Conservation (phyloP, 1,140 invertebrate species). For the Thaumatotibia leucotreta region DNA sequence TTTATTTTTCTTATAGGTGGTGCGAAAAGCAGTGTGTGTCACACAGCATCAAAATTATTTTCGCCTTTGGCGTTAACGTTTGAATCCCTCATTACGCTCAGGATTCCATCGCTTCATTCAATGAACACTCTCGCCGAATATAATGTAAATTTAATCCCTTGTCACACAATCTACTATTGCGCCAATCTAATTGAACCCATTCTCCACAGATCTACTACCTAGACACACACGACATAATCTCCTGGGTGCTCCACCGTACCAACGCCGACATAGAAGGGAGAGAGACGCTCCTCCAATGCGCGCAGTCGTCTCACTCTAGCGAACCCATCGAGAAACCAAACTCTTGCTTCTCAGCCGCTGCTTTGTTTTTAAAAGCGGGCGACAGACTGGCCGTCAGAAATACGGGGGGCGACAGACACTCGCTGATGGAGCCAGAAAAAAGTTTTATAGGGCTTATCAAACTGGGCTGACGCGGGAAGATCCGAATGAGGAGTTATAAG, state of each 20-base stretch:
- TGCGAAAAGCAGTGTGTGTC: no score
- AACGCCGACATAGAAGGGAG: conserved; percentile 45
- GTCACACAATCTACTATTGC: no score
- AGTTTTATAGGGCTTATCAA: conserved; percentile 89
- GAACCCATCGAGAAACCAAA: conserved; percentile 74
- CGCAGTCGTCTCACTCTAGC: conserved; percentile 50
- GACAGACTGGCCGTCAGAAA: conserved; percentile 83
- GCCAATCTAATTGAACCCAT: neutral
- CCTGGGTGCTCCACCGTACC: conserved; percentile 63
- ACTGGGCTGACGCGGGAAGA: conserved; percentile 78
- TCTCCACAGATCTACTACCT: conserved; percentile 59
- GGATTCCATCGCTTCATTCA: no score
- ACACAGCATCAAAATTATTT: no score
- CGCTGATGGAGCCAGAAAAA: conserved; percentile 83
- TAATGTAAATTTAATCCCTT: no score
- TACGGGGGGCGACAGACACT: conserved; percentile 81
- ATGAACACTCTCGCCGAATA: no score
- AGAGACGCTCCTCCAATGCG: conserved; percentile 61
- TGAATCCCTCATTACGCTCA: no score
- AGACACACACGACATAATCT: conserved; percentile 61
- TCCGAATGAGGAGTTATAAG: conserved; percentile 47
- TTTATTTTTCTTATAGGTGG: no score
- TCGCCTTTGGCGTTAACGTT: no score
- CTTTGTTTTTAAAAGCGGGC: conserved; percentile 78
- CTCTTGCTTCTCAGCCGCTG: conserved; percentile 85